Evolutionary conservation across 2,113 vertebrate species (phyloP), one percentile per base, ranked within the genome.

Genomic region (Panurus biarmicus): DNA sequence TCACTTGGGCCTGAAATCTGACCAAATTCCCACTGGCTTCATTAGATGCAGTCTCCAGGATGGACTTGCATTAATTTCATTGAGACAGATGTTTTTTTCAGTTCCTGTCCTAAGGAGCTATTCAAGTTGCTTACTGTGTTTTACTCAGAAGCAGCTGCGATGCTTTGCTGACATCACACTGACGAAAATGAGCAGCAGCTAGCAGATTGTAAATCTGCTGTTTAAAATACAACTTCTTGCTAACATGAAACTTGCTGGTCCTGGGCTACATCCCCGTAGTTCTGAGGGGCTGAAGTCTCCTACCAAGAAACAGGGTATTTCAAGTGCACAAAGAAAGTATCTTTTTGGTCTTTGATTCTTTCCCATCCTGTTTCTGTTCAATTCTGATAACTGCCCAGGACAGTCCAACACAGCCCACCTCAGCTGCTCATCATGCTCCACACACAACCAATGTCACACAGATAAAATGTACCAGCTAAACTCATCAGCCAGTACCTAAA

Each of bases 111-210:
- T 50, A 36, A 90, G 62, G n/a, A 79, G 28, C 54, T 51, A 35
- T 44, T 67, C 29, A 62, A 85, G 58, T 23, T 72, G 66, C 58
- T 85, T 51, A 53, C 62, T 65, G n/a, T 54, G n/a, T 72, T 90
- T 72, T 51, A 85, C 21, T 64, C 40, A 51, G 82, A 89, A 20
- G 53, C 70, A 85, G 74, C 87, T 89, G 82, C 6, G 19, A 91
- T 38, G 74, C 57, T 89, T 87, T 95, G 82, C 88, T 79, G 85
- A 90, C 91, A 87, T 72, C 62, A 76, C 45, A 56, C 40, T 64
- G 24, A 72, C 12, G 20, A 82, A 83, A 82, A 87, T 24, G 11
- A 95, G 58, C 71, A 88, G 86, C 79, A 93, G 50, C 48, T 40
- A 72, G 44, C 58, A 90, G 26, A 82, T 22, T 31, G 5, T 48